A percentile compares a stretch with the other conserved stretches of the same genome.
These are phyloP conservation scores for Phorcus lineatus DNA, from an alignment of 2,888 invertebrate genomes.

Conservation along the genomic window DNA sequence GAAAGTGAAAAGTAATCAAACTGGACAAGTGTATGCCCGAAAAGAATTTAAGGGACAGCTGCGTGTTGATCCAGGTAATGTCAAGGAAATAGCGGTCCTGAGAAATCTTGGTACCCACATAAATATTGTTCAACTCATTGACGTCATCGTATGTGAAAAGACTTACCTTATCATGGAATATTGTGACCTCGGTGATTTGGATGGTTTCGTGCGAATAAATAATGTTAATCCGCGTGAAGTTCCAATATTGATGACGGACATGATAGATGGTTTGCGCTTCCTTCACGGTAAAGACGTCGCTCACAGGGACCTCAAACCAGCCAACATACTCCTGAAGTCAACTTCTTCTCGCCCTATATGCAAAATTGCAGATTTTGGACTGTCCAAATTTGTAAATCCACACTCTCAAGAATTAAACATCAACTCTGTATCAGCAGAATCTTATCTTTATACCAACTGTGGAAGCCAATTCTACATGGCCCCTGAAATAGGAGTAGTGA, in stretches of 20 bases:
- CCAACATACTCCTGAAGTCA: background rate
- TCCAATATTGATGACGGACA: background rate
- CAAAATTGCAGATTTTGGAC: background rate
- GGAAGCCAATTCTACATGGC: background rate
- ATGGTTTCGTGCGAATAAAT: background rate
- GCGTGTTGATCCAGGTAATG: background rate
- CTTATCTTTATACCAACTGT: background rate
- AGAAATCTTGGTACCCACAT: background rate
- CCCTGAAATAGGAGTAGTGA: background rate
- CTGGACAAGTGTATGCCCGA: background rate
- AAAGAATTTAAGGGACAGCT: background rate
- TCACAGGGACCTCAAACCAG: background rate
- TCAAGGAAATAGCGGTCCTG: background rate
- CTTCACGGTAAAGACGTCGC: background rate
- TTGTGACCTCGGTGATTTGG: background rate
- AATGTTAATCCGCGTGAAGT: no score
- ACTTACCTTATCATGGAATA: background rate
- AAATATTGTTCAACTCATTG: background rate
- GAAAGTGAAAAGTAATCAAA: background rate
- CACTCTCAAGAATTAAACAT: background rate
- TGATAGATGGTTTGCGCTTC: background rate
- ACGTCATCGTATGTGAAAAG: background rate
- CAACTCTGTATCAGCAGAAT: background rate
- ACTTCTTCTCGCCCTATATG: background rate
- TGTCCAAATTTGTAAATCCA: background rate